Evolutionary conservation across 1,140 invertebrate species (phyloP).

Genomic region (Cydia pomonella): DNA sequence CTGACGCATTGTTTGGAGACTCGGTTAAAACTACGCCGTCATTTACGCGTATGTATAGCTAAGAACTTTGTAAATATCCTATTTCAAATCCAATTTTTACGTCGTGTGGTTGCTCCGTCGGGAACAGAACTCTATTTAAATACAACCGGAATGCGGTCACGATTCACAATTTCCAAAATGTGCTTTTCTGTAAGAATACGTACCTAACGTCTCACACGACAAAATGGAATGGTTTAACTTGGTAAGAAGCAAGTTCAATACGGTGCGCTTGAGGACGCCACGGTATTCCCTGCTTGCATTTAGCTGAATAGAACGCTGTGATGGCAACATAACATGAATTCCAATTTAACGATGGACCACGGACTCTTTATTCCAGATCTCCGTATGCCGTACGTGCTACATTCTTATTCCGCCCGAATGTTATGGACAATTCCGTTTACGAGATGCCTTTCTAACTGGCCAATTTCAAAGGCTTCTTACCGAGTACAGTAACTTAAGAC

Average conservation of each 20-base stretch:
- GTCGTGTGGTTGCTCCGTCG: background rate
- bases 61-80: background rate
- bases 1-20: slow-evolving; percentile 60
- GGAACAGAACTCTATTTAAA: background rate
- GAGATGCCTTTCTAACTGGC: slow-evolving; percentile 43
- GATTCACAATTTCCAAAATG: slow-evolving; percentile 18
- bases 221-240: slow-evolving; percentile 17
- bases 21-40: slow-evolving; percentile 33
- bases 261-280: slow-evolving; percentile 37
- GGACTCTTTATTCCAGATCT: slow-evolving; percentile 28
- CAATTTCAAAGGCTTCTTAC: slow-evolving; percentile 49
- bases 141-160: background rate
- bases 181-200: background rate
- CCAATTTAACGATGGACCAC: slow-evolving; percentile 49
- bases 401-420: slow-evolving; percentile 44
- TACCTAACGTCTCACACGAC: slow-evolving; percentile 8
- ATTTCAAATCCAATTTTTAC: background rate
- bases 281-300: slow-evolving; percentile 45
- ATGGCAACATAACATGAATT: slow-evolving; percentile 54
- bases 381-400: slow-evolving; percentile 39
- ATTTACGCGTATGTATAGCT: slow-evolving; percentile 5
- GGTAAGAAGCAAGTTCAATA: slow-evolving; percentile 30
- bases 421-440: slow-evolving; percentile 44
- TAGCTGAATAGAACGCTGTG: slow-evolving; percentile 52
- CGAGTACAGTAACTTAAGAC: slow-evolving; percentile 43